A percentile compares a stretch with the other conserved stretches of the same genome.
phyloP scores from a whole-genome alignment of 2,797 vertebrate species.

The Chelmon rostratus region DNA sequence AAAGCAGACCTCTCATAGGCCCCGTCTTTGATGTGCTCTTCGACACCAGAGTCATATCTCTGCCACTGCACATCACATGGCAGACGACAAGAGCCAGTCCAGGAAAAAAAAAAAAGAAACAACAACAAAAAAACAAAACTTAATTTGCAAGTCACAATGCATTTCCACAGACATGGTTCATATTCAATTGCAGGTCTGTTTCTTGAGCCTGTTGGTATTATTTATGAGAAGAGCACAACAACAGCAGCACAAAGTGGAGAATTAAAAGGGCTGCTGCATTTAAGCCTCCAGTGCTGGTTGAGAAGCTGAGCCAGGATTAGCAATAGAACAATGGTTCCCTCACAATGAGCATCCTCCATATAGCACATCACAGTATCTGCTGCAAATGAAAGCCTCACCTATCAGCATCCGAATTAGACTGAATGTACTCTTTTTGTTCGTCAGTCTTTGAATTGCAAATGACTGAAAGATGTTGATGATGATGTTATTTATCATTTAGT shows the following conservation, averaged over 20 bases:
- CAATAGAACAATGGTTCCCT: conserved; percentile 77
- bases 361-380: conserved; percentile 67
- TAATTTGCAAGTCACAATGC: conserved; percentile 90
- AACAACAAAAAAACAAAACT: conserved; percentile 85
- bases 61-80: conserved; percentile 87
- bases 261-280: conserved; percentile 79
- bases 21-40: conserved; percentile 91
- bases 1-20: conserved; percentile 88
- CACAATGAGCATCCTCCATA: conserved; percentile 80
- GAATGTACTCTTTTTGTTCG: conserved; percentile 67
- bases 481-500: conserved; percentile 54
- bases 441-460: conserved; percentile 59
- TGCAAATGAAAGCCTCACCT: conserved; percentile 75
- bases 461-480: conserved; percentile 41
- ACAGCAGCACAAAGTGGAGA: conserved; percentile 75
- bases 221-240: conserved; percentile 71
- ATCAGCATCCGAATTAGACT: conserved; percentile 62
- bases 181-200: conserved; percentile 72
- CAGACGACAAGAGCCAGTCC: conserved; percentile 84
- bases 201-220: conserved; percentile 75
- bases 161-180: conserved; percentile 80
- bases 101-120: conserved; percentile 51
- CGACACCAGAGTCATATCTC: conserved; percentile 90
- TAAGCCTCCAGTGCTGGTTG: conserved; percentile 79
- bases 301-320: conserved; percentile 81